Evolutionary conservation across 2,888 invertebrate species (phyloP).

Genomic region (Cantharis flavilabris): DNA sequence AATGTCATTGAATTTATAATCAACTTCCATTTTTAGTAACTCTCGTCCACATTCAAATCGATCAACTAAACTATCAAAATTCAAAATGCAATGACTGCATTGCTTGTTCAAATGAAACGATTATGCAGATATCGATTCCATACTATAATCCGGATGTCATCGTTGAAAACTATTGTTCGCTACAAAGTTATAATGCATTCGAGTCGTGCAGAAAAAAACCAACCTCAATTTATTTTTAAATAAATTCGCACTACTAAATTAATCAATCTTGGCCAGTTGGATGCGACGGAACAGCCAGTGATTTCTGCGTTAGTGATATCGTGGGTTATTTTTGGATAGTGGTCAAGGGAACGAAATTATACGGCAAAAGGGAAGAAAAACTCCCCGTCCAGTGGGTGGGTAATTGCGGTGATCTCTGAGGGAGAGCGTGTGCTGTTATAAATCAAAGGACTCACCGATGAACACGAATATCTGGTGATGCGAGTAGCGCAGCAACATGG

Average conservation of each 20-base stretch:
- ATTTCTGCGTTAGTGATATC: neutral
- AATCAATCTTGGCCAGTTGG: neutral
- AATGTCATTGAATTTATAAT: neutral
- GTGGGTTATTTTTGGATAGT: neutral
- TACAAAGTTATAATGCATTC: neutral
- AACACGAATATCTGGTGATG: slow-evolving; percentile 99
- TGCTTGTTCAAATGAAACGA: neutral
- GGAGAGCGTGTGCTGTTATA: slow-evolving; percentile 40
- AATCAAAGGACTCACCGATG: slow-evolving; percentile 77
- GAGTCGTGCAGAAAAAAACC: neutral
- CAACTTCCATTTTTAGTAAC: neutral
- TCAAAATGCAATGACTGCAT: neutral
- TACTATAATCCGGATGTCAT: neutral
- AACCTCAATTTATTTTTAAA: neutral
- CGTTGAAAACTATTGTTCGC: neutral
- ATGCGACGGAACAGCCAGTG: neutral
- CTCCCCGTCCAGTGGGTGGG: slow-evolving; percentile 10
- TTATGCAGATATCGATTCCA: neutral
- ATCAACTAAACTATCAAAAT: neutral
- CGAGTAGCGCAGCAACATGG: slow-evolving; percentile 96
- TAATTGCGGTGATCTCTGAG: slow-evolving; percentile 33
- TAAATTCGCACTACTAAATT: neutral
- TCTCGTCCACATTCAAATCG: neutral
- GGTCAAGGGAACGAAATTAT: slow-evolving; percentile 7
- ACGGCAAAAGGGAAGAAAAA: slow-evolving; percentile 7